Evolutionary conservation across 2,797 vertebrate genomes (phyloP).

Genomic region (Rhinichthys osculus): DNA sequence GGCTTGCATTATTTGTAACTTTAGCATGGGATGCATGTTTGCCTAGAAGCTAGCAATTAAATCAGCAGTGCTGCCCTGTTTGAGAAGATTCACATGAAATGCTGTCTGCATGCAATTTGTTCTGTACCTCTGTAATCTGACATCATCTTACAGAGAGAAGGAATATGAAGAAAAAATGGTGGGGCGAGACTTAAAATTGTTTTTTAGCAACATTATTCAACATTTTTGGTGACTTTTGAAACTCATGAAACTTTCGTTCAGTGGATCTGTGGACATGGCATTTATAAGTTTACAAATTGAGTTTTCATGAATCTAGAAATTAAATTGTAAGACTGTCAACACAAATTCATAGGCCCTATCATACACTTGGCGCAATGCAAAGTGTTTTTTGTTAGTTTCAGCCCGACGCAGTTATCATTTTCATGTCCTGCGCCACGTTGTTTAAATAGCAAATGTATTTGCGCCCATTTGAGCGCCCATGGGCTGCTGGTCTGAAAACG

Average conservation of each 20-base stretch:
- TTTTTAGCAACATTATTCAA: too few relatives aligned
- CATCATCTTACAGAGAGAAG: neutral
- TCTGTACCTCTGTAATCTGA: neutral
- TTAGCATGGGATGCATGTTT: neutral
- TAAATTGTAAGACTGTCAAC: neutral
- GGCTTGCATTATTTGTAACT: neutral
- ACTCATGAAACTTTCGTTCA: neutral
- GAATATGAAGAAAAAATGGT: neutral
- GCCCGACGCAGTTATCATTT: too few relatives aligned
- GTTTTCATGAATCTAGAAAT: neutral
- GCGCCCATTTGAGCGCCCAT: too few relatives aligned
- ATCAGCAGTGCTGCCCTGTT: neutral
- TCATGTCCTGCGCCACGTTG: too few relatives aligned
- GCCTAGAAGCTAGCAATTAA: neutral
- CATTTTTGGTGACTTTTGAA: neutral
- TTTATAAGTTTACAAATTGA: neutral
- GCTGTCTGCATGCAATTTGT: neutral
- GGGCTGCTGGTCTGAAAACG: too few relatives aligned
- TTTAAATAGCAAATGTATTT: too few relatives aligned
- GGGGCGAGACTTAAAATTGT: neutral
- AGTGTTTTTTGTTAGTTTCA: too few relatives aligned
- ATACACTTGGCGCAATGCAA: too few relatives aligned
- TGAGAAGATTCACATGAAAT: neutral
- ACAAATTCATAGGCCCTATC: neutral
- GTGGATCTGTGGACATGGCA: neutral